These are phyloP conservation scores for Nemotelus pantherinus DNA, from an alignment of 2,888 invertebrate genomes.

Conservation along the genomic window DNA sequence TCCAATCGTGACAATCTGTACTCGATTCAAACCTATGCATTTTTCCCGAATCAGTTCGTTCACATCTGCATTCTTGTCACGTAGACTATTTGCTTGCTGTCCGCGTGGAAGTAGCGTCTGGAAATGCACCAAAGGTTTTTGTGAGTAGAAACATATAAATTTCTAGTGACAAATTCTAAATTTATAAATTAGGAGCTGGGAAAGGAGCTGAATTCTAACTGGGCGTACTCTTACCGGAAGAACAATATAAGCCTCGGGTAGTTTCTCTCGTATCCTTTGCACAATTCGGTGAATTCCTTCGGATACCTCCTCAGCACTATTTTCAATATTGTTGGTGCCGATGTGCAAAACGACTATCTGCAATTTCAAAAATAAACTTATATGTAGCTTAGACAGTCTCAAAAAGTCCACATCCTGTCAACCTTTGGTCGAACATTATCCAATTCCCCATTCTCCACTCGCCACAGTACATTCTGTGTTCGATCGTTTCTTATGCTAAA, in stretches of 20 bases:
- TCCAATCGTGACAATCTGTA: slow-evolving; percentile 82
- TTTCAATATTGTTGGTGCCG: slow-evolving; percentile 87
- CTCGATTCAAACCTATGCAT: slow-evolving; percentile 72
- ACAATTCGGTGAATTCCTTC: slow-evolving; percentile 85
- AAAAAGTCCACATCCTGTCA: slow-evolving; percentile 40
- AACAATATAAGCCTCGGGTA: slow-evolving; percentile 83
- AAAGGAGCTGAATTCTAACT: no score
- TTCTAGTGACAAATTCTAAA: not conserved
- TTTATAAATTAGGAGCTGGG: not conserved
- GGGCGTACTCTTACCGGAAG: slow-evolving; percentile 74
- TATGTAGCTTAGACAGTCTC: no score
- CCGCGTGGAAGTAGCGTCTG: slow-evolving; percentile 91
- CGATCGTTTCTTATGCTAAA: slow-evolving; percentile 86
- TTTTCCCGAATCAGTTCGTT: slow-evolving; percentile 78
- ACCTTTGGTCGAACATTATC: slow-evolving; percentile 91
- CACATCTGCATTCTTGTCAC: slow-evolving; percentile 80
- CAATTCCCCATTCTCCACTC: slow-evolving; percentile 88
- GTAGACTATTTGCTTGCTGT: slow-evolving; percentile 81
- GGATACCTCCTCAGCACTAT: slow-evolving; percentile 81
- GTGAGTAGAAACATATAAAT: not conserved
- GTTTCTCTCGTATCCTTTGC: slow-evolving; percentile 76
- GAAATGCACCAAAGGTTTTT: slow-evolving; percentile 56
- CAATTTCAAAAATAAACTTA: slow-evolving; percentile 54
- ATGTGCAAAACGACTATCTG: slow-evolving; percentile 87
- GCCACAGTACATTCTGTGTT: slow-evolving; percentile 90